These are phyloP conservation scores for Mactra quadrangularis DNA, from an alignment of 1,140 invertebrate genomes.

Conservation along the genomic window DNA sequence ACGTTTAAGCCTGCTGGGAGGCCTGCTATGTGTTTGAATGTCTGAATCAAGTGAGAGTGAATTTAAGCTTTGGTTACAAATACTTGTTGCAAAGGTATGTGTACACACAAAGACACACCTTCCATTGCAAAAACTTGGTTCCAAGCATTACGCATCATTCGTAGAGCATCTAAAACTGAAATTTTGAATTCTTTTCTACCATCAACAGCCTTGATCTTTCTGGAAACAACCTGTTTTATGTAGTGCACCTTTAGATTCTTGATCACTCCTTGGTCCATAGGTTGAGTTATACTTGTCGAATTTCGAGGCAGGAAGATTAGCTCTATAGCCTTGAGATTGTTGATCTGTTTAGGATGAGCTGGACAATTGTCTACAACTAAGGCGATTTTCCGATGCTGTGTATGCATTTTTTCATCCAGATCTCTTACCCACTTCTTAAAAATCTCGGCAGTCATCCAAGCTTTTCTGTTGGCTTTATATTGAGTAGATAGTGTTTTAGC, in stretches of 20 bases:
- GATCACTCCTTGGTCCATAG: no score
- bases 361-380: conserved; percentile 50
- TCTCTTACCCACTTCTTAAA: conserved; percentile 20
- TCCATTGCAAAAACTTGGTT: no score
- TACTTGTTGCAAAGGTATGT: no score
- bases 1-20: no score
- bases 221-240: conserved; percentile 6
- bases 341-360: conserved; percentile 19
- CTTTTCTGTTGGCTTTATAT: conserved; percentile 1
- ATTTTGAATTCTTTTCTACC: conserved; percentile 10
- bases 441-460: conserved; percentile 7
- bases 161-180: conserved; percentile 16
- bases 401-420: conserved; percentile 7
- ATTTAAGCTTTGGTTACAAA: no score
- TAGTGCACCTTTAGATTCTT: conserved; percentile 25
- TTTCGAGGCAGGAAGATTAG: conserved; percentile 18
- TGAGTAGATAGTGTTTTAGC: conserved; percentile 5
- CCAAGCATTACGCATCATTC: conserved; percentile 15
- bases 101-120: no score
- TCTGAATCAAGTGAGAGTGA: no score
- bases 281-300: conserved; percentile 14
- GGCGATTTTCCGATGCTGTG: neutral
- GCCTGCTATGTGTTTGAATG: no score
- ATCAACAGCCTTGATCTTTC: conserved; percentile 29
- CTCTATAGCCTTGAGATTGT: neutral